Percentiles rank a stretch among this genome's conserved stretches.
Conservation (phyloP, 2,113 vertebrate species). For the Pedionomus torquatus region DNA sequence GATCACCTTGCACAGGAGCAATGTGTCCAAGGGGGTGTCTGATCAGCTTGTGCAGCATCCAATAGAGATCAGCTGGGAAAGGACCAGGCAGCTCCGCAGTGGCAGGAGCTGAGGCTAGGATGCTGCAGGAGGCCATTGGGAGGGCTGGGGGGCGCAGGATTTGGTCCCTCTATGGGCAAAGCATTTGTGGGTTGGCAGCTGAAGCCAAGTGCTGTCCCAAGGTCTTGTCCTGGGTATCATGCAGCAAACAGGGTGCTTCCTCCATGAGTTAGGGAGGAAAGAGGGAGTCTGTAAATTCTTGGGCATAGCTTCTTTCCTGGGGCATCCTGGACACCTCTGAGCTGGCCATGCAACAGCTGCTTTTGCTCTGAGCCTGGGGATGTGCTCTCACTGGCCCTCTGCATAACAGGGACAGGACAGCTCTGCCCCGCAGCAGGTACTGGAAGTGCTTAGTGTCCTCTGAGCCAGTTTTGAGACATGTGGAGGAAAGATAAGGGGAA, state of each 20-base stretch:
- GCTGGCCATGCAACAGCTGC: neutral
- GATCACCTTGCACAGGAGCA: neutral
- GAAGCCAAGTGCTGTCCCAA: neutral
- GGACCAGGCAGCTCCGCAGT: neutral
- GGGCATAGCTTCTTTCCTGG: neutral
- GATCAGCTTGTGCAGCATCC: neutral
- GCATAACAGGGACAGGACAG: neutral
- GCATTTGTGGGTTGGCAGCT: neutral
- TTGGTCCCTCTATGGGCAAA: neutral
- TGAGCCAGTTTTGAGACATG: neutral
- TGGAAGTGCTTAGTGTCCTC: neutral
- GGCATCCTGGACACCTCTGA: neutral
- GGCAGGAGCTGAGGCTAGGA: neutral
- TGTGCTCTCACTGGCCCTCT: neutral
- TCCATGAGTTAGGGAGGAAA: neutral
- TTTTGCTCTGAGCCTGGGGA: neutral
- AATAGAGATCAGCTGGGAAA: neutral
- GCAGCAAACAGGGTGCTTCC: neutral
- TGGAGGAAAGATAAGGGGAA: neutral
- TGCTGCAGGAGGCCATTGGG: fast-evolving
- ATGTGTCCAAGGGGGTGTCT: neutral
- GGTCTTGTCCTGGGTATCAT: neutral
- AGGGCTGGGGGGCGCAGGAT: neutral
- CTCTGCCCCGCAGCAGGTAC: neutral
- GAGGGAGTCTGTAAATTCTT: neutral